Evolutionary conservation across 2,113 vertebrate genomes (phyloP), one percentile per base, ranked within the genome.

Genomic region (Eupsittula cactorum): DNA sequence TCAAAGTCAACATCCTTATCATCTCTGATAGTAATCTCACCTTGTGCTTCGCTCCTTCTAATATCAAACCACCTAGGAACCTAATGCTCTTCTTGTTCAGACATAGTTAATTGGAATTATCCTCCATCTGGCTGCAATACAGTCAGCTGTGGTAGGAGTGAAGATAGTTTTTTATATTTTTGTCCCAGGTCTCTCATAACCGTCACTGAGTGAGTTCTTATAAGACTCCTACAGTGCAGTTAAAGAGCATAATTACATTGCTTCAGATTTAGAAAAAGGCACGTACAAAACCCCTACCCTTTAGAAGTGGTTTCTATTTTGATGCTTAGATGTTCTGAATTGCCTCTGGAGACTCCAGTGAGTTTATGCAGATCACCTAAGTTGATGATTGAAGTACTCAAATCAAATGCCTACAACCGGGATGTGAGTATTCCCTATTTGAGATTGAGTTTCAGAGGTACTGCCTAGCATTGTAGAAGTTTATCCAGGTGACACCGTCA

Each of bases 401-500:
- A 55, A 92, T 79, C 73, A 93, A 84, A 71, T 71, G 47, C 39
- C 60, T 75, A 39, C 39, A 92, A 86, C 28, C 50, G 42, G 55
- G 50, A 88, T 92, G 41, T 0, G 1, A 81, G 33, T 59, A 53
- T 88, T 91, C 55, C 64, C 64, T 39, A 49, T 29, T 52, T 65
- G 69, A 79, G 64, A 82, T 10, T 4, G 6, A 78, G 69, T 95
- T 96, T 84, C 88, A 94, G 77, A 97, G 73, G 76, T 41, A 81
- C 27, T 91, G 69, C 60, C 67, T 53, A 68, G 47, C 60, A 81
- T 28, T 89, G 73, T 35, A 91, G 57, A 68, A 80, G 62, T 88
- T 95, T 95, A 89, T 71, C 76, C 95, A 97, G 91, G 86, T 93
- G 88, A 93, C 80, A 93, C 15, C 3, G 0, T 57, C 65, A 92